Evolutionary conservation across 1,140 invertebrate species (phyloP).

Genomic region (Sitobion miscanthi): DNA sequence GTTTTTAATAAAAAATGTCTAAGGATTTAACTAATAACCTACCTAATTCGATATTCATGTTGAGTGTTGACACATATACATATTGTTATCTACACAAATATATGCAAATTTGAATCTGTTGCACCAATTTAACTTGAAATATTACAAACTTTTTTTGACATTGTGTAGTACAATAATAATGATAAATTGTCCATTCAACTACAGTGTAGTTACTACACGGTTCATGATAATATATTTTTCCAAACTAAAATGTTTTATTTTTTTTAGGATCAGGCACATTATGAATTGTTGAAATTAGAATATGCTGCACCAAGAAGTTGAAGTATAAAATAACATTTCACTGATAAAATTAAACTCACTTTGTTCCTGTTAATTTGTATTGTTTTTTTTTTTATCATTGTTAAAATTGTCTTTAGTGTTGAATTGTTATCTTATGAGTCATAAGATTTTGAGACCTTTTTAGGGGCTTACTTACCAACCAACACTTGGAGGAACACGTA

Average conservation of each 20-base stretch:
- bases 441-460: neutral
- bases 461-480: too few relatives aligned
- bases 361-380: constrained; percentile 26
- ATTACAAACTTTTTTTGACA: too few relatives aligned
- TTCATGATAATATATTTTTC: neutral
- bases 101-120: too few relatives aligned
- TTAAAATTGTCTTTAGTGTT: neutral
- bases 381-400: neutral
- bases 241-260: neutral
- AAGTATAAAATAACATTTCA: neutral
- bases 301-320: constrained; percentile 36
- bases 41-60: too few relatives aligned
- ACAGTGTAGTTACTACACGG: too few relatives aligned
- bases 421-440: neutral
- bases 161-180: neutral
- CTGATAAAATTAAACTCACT: neutral
- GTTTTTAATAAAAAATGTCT: too few relatives aligned
- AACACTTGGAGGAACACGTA: too few relatives aligned
- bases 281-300: constrained; percentile 34
- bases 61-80: neutral
- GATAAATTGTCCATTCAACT: neutral
- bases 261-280: constrained; percentile 49
- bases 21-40: too few relatives aligned
- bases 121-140: too few relatives aligned
- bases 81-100: too few relatives aligned